Percentiles rank a stretch among this genome's conserved stretches.
Evolutionary conservation across 2,888 invertebrate species (phyloP).

Genomic region (Sinodicranocentrus sp.): DNA sequence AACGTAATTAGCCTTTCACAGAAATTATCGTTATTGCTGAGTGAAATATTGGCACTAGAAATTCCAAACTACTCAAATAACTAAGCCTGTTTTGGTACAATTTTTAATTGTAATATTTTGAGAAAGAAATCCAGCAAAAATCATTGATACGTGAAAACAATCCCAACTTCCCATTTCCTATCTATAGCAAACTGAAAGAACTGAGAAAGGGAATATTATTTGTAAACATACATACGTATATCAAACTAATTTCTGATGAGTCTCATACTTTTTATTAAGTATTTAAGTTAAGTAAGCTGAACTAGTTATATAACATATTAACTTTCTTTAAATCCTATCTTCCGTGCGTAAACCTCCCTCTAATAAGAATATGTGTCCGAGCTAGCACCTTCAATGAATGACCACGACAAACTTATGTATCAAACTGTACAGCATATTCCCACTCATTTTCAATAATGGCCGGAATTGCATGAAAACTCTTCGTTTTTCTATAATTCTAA

Average conservation of each 20-base stretch:
- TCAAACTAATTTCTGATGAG: not conserved
- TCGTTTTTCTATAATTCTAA: not conserved
- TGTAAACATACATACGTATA: not conserved
- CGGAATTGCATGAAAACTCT: not conserved
- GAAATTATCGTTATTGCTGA: too few species aligned
- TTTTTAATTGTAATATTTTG: too few species aligned
- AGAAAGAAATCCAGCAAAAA: too few species aligned
- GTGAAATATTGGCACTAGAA: too few species aligned
- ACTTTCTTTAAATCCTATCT: not conserved
- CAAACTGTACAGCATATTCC: too few species aligned
- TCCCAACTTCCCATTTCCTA: not conserved
- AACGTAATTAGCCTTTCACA: too few species aligned
- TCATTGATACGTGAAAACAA: not conserved
- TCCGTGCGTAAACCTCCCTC: not conserved
- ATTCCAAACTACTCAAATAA: too few species aligned
- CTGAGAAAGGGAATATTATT: not conserved
- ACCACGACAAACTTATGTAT: not conserved
- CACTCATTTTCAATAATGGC: not conserved
- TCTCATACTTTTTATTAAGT: not conserved
- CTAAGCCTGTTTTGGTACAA: too few species aligned
- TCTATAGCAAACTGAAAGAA: not conserved
- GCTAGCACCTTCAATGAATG: conserved; percentile 28
- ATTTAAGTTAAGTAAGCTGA: not conserved
- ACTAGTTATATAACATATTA: not conserved
- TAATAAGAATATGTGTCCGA: conserved; percentile 2